Conservation (phyloP, 1,140 invertebrate species). For the Drosophila bipectinata region DNA sequence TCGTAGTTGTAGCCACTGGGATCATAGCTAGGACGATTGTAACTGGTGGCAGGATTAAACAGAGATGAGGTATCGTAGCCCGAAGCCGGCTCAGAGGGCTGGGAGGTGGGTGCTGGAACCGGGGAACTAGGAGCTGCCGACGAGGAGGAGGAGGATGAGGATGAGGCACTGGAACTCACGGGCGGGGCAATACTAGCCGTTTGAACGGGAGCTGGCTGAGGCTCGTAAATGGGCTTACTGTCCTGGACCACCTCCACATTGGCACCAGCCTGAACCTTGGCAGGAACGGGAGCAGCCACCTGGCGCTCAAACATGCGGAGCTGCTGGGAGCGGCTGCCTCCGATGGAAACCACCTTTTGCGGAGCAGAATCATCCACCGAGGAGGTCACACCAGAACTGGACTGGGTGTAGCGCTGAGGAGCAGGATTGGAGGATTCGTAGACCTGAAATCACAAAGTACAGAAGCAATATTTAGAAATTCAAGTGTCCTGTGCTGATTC, state of each 20-base stretch:
- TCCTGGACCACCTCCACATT: slow-evolving; percentile 52
- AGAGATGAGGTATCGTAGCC: slow-evolving; percentile 44
- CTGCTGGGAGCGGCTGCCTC: slow-evolving; percentile 46
- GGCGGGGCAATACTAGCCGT: slow-evolving; percentile 23
- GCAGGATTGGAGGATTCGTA: slow-evolving; percentile 73
- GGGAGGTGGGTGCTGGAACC: slow-evolving; percentile 8
- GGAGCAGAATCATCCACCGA: slow-evolving; percentile 19
- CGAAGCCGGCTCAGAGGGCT: slow-evolving; percentile 27
- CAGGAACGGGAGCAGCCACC: slow-evolving; percentile 59
- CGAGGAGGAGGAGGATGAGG: slow-evolving; percentile 15
- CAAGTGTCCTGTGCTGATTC: neutral
- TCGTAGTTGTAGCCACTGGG: slow-evolving; percentile 61
- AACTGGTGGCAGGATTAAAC: slow-evolving; percentile 53
- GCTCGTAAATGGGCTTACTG: slow-evolving; percentile 66
- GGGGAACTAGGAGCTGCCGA: slow-evolving; percentile 1
- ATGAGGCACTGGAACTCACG: slow-evolving; percentile 18
- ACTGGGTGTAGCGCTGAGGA: slow-evolving; percentile 64
- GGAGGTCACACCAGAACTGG: slow-evolving; percentile 31
- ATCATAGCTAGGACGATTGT: slow-evolving; percentile 65
- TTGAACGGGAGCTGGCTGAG: slow-evolving; percentile 30
- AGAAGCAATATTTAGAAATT: neutral
- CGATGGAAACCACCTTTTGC: slow-evolving; percentile 54
- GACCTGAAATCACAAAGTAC: slow-evolving; percentile 40
- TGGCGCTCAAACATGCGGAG: slow-evolving; percentile 77
- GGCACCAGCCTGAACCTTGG: slow-evolving; percentile 38